Evolutionary conservation across 30 jellyfish, hydroid and myxozoan genomes (phyloP).

Genomic region (Aurelia sp.): DNA sequence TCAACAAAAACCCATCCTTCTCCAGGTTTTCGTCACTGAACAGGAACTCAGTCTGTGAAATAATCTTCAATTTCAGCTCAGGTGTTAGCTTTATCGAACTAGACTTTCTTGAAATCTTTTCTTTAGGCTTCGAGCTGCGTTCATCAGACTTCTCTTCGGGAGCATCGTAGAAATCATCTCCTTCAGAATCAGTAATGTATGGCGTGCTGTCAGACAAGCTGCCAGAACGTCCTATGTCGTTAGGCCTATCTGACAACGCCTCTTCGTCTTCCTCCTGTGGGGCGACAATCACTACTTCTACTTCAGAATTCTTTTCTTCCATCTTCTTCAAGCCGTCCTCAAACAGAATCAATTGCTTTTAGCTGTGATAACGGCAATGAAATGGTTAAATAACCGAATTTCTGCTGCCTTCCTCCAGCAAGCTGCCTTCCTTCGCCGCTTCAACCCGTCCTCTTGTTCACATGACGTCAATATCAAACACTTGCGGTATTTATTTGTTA

Average conservation of each 20-base stretch:
- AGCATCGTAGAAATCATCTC: constrained; percentile 70
- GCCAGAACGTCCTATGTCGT: constrained; percentile 56
- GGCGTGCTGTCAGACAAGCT: constrained; percentile 82
- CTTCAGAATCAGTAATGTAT: constrained; percentile 71
- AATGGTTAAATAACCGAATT: background rate
- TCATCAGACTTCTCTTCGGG: constrained; percentile 20
- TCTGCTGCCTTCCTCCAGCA: background rate
- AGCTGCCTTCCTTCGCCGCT: too few relatives aligned
- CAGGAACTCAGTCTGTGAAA: constrained; percentile 92
- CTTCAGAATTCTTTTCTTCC: constrained; percentile 44
- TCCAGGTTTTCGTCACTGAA: constrained; percentile 94
- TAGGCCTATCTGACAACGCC: constrained; percentile 48
- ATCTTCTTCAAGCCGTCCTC: constrained; percentile 14
- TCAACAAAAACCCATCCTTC: constrained; percentile 93
- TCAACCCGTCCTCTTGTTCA: background rate
- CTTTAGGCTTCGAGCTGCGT: constrained; percentile 12
- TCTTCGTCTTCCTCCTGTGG: constrained; percentile 63
- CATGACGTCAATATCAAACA: background rate
- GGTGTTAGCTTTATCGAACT: constrained; percentile 71
- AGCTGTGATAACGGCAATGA: constrained; percentile 2
- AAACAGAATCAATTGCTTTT: background rate
- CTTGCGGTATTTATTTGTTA: constrained; percentile 11
- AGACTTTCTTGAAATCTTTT: constrained; percentile 38
- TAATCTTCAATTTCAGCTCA: constrained; percentile 68
- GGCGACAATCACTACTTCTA: constrained; percentile 52